Evolutionary conservation across 2,888 invertebrate genomes (phyloP), one percentile per base, ranked within the genome.

Genomic region (Idaea straminata): DNA sequence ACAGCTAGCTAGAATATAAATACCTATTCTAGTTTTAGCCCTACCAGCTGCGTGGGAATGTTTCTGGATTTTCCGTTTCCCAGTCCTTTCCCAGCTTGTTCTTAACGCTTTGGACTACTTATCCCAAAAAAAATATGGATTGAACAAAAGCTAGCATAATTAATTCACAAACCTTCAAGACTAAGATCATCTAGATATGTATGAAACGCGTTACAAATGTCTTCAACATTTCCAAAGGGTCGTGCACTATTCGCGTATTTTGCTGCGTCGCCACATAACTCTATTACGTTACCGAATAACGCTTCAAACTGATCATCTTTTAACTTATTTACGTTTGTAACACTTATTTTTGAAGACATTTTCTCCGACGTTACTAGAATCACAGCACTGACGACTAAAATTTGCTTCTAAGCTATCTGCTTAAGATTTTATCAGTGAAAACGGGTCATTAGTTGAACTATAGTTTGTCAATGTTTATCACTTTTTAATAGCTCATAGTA

Each of bases 241-340:
- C 94, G 83, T 72, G 86, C 83, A 61, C 84, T 82, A 66, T 89
- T 87, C 38, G 94, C 93, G 36, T 84, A 77, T 59, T 80, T 82
- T 0, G 95, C 94, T 34, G 94, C 94, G 68, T 91, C 91, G 7
- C 92, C 85, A 77, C 92, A 94, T 67, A 94, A 84, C 78, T 95
- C 95, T 64, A 95, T 93, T n/a, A 95, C 94, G 84, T 95, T 95
- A 25, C 91, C 91, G 78, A 95, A 95, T 64, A 94, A 82, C 77
- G 88, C 85, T 69, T 93, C 92, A 80, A 95, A 95, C 69, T 94
- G 87, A 61, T 93, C 91, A 61, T 81, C 85, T 61, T 84, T 81
- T 72, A 95, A 80, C 62, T 83, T 86, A 80, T 95, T 95, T 0
- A 95, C 93, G 78, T 94, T 92, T 47, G 84, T 79, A 65, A 95